phyloP scores from a whole-genome alignment of 1,140 invertebrate species.

The Cotesia typhae region DNA sequence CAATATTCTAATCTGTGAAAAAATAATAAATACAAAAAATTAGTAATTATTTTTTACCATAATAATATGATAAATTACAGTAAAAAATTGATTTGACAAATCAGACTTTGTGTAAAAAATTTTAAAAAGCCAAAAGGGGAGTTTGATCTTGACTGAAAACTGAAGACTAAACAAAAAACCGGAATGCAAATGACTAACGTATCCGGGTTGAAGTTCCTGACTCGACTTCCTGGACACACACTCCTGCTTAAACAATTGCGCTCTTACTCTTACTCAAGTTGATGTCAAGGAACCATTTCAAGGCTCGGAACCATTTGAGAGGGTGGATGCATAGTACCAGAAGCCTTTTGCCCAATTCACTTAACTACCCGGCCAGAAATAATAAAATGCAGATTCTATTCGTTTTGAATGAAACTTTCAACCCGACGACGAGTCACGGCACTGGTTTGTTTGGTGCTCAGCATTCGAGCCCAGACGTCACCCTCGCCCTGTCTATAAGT shows the following conservation, averaged over 20 bases:
- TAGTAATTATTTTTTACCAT: no score
- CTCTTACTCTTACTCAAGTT: no score
- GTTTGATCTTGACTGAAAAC: slow-evolving; percentile 42
- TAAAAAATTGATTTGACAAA: background rate
- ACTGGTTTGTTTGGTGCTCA: no score
- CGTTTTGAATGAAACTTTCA: slow-evolving; percentile 25
- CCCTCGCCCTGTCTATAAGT: background rate
- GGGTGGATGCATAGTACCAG: background rate
- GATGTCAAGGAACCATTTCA: no score
- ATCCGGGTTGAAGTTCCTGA: slow-evolving; percentile 48
- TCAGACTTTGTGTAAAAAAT: slow-evolving; percentile 11
- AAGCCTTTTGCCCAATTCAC: slow-evolving; percentile 36
- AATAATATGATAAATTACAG: no score
- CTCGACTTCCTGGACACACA: slow-evolving; percentile 47
- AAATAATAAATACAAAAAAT: no score
- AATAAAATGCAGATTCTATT: slow-evolving; percentile 60
- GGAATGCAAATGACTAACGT: slow-evolving; percentile 59
- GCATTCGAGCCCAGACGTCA: slow-evolving; percentile 9
- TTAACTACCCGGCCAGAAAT: slow-evolving; percentile 57
- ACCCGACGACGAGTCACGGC: slow-evolving; percentile 8
- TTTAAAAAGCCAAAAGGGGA: slow-evolving; percentile 25
- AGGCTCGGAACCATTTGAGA: slow-evolving; percentile 14
- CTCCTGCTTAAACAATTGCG: background rate
- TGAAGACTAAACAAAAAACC: slow-evolving; percentile 31
- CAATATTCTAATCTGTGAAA: no score